Base-by-base conservation (phyloP, 2,888 invertebrate genomes). In the Campaea margaritaria region DNA sequence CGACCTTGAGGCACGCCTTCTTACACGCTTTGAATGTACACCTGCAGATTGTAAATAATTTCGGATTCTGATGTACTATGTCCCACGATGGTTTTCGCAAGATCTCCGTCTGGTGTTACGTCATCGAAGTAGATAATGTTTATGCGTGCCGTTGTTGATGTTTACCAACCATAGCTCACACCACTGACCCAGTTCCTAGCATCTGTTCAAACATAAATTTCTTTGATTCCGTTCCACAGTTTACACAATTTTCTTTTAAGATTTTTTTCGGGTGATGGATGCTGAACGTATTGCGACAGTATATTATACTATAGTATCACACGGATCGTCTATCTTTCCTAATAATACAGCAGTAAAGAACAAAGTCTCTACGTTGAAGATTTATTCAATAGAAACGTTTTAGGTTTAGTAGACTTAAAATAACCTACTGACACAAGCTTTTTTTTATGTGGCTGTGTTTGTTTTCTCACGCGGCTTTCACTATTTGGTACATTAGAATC, bases 171-270 rank as follows among this genome's bases (percentile, higher is more conserved):
- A 76, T 79, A 82, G 82, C 81, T 82, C 83, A 86, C 70, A 83
- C 86, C 75, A 83, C 87, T 91, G 91, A 90, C 92, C 91, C 74
- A 72, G 73, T 84, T 91, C 79, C 81, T 72, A 68, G 72, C 88
- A 87, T 83, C 88, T 86, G 87, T 83, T 81, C 73, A 78, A 83
- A 85, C 79, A 80, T 79, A 76, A 74, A 76, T 78, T 78, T 80
- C 76, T 82, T 84, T 79, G 75, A 78, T 79, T 78, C 74, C 71
- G 58, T 64, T 69, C 63, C 65, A 70, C 48, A 60, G 75, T 74
- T 72, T 62, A 45, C 53, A 64, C 55, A 62, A 5, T 21, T 21
- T 62, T 63, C 64, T 74, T 66, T 73, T 69, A 41, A 62, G 31
- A 21, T 68, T 66, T 68, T 62, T 66, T 72, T 65, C 52, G 44